Percentiles rank a stretch among this genome's conserved stretches.
Conservation (phyloP, 1,140 invertebrate genomes). For the Forficula auricularia region DNA sequence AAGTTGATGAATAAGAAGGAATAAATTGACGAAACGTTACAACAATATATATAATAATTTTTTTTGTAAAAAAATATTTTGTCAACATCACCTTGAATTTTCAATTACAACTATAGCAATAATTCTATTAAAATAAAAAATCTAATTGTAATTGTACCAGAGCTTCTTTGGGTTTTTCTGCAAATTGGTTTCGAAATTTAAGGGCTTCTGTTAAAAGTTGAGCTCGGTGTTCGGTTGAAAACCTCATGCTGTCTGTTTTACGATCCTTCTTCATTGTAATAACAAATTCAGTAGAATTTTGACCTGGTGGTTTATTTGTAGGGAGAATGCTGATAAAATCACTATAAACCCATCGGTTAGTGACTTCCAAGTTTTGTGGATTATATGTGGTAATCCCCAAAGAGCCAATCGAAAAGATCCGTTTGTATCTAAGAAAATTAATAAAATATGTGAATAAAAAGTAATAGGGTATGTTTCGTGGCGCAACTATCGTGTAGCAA, state of each 20-base stretch:
- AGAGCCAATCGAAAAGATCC: constrained; percentile 92
- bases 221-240: constrained; percentile 89
- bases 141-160: constrained; percentile 40
- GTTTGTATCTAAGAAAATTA: constrained; percentile 61
- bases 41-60: too few relatives aligned
- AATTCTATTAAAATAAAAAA: not conserved
- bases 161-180: constrained; percentile 57
- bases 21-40: too few relatives aligned
- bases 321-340: constrained; percentile 64
- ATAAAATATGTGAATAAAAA: constrained; percentile 7
- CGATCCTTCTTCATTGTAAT: constrained; percentile 77
- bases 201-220: constrained; percentile 84
- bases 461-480: too few relatives aligned
- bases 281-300: constrained; percentile 52
- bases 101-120: too few relatives aligned
- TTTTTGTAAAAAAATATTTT: too few relatives aligned
- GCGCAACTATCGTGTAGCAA: too few relatives aligned
- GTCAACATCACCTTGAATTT: too few relatives aligned
- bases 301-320: constrained; percentile 29
- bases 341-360: constrained; percentile 81
- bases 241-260: constrained; percentile 87
- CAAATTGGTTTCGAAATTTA: constrained; percentile 57
- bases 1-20: too few relatives aligned
- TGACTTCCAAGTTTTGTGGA: constrained; percentile 81
- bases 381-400: constrained; percentile 94